phyloP scores from a whole-genome alignment of 2,113 vertebrate species.

The Acrocephalus kingi region DNA sequence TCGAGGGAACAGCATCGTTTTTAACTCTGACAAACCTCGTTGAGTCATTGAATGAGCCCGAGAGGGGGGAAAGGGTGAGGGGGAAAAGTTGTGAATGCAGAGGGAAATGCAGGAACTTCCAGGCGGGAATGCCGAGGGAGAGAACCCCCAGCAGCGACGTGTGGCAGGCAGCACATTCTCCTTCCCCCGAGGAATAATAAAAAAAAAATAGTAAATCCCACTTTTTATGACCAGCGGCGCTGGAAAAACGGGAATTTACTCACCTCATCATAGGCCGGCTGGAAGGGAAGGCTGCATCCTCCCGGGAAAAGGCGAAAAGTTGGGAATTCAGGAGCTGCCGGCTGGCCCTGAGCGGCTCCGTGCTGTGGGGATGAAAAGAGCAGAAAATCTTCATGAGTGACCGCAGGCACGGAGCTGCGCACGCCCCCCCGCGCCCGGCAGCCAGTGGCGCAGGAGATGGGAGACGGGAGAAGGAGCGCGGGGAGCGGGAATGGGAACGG shows the following conservation, averaged over 20 bases:
- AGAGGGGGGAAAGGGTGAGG: background rate
- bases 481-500: constrained; percentile 61
- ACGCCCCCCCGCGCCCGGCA: constrained; percentile 79
- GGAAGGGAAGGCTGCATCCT: constrained; percentile 69
- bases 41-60: constrained; percentile 10
- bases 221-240: background rate
- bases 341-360: constrained; percentile 79
- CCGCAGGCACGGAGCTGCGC: constrained; percentile 82
- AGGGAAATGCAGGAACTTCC: background rate
- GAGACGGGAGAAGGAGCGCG: constrained; percentile 49
- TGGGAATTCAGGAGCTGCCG: constrained; percentile 72
- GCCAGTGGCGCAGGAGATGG: constrained; percentile 85
- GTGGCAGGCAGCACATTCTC: background rate
- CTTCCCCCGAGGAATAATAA: background rate
- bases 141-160: background rate
- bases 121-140: background rate
- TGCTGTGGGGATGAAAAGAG: constrained; percentile 90
- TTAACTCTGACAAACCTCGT: background rate
- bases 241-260: constrained; percentile 38
- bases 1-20: background rate
- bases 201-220: background rate
- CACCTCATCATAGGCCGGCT: constrained; percentile 74
- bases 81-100: background rate
- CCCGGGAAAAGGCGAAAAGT: constrained; percentile 46
- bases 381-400: constrained; percentile 88